Evolutionary conservation across 2,797 vertebrate genomes (phyloP).

Genomic region (Nothura maculosa): DNA sequence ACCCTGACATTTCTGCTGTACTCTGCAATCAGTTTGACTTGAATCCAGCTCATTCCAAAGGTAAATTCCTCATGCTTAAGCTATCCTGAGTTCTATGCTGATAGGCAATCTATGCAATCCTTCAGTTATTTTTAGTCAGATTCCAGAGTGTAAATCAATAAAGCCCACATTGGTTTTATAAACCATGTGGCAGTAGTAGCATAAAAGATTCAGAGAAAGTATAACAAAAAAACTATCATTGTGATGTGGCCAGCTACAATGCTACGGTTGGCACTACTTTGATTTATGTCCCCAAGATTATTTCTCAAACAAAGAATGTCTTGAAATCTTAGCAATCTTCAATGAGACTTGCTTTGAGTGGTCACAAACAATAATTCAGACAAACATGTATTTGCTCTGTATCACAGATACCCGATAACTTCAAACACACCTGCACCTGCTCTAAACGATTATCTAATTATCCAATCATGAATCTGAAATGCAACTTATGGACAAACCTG

Average conservation of each 20-base stretch:
- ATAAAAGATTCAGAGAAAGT: neutral
- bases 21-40: neutral
- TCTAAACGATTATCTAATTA: neutral
- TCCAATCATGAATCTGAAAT: neutral
- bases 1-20: neutral
- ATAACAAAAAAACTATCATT: rapidly evolving
- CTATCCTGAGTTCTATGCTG: neutral
- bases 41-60: neutral
- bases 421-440: neutral
- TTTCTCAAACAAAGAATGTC: neutral
- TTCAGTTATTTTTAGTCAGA: neutral
- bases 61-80: neutral
- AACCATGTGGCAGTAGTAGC: neutral
- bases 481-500: neutral
- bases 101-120: neutral
- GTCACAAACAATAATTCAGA: neutral
- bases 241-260: neutral
- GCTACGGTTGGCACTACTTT: neutral
- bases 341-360: neutral
- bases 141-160: neutral
- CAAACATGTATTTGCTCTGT: neutral
- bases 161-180: neutral
- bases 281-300: neutral
- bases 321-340: neutral
- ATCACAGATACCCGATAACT: neutral